phyloP scores from a whole-genome alignment of 2,797 vertebrate genomes.

The Lagocephalus sceleratus region DNA sequence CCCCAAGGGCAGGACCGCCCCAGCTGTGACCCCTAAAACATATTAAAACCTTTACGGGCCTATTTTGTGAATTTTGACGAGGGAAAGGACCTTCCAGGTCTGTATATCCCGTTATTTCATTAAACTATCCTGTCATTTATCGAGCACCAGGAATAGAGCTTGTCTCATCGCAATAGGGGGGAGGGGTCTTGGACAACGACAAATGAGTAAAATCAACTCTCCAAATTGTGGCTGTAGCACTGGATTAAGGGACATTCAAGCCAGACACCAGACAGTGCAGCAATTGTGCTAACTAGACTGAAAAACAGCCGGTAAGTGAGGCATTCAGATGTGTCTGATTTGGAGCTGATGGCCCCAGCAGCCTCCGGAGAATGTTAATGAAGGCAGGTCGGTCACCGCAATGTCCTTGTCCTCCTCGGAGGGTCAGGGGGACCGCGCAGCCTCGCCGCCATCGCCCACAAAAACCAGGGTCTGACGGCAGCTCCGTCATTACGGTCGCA shows the following conservation, averaged over 20 bases:
- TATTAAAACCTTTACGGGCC: too few species aligned
- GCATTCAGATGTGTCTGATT: background rate
- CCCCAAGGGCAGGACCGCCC: too few species aligned
- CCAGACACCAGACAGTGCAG: constrained; percentile 10
- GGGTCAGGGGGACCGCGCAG: constrained; percentile 35
- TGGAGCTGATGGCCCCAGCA: background rate
- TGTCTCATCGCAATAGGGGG: background rate
- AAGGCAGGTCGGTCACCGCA: background rate
- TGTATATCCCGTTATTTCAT: too few species aligned
- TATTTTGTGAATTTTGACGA: too few species aligned
- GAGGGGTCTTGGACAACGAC: too few species aligned
- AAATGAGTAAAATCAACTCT: too few species aligned
- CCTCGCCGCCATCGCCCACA: constrained; percentile 18
- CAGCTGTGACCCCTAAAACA: too few species aligned
- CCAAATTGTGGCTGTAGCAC: too few species aligned
- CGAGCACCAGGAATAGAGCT: background rate
- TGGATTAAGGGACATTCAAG: background rate
- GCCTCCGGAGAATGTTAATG: background rate
- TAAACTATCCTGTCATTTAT: too few species aligned
- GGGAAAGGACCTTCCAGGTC: too few species aligned
- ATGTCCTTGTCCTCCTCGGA: constrained; percentile 10
- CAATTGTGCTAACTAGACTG: constrained; percentile 7
- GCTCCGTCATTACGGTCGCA: constrained; percentile 58
- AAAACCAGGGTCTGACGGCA: constrained; percentile 49
- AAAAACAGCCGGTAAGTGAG: constrained; percentile 8